Base-by-base conservation (phyloP, 2,113 vertebrate species). In the Murina feae region DNA sequence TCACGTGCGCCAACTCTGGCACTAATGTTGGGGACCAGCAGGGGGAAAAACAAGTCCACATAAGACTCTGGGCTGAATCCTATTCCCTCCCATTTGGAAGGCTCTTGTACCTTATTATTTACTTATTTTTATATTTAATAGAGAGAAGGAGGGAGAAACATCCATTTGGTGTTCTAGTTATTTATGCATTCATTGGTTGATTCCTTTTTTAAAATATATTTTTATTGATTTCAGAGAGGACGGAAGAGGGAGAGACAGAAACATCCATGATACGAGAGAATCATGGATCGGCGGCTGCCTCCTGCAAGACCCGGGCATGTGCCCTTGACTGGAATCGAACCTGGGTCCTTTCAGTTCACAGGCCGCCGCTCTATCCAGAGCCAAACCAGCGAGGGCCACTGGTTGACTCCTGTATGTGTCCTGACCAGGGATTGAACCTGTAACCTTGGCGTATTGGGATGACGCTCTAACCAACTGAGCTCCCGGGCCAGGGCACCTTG, bases 1-100 rank as follows among this genome's bases (percentile, higher is more conserved):
- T 63, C 0, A 0, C 6, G 25, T 20, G 23, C 30, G 35, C 4
- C 0, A 17, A 53, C 20, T 55, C 83, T 42, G 25, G 13, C 4
- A 3, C 35, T 30, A 53, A 65, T 21, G 21, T 1, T n/a, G 30
- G 25, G 35, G 9, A 81, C 10, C 20, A n/a, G n/a, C 5, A 63
- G 32, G 51, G n/a, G 58, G 71, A 91, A 72, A 53, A 44, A 42
- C 75, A 37, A 25, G 7, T 55, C 89, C 68, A 44, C 32, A 42
- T 30, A 49, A 44, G 21, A 10, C 30, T 82, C n/a, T 80, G 4
- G n/a, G 5, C 66, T 63, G 71, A 89, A 58, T 20, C 18, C 11
- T 11, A 60, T 0, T 21, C 82, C 28, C 17, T 11, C 83, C 76
- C 17, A 32, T 23, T n/a, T 11, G 35, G 39, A 63, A 49, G 55